Evolutionary conservation across 2,888 invertebrate species (phyloP).

Genomic region (Stomorhina lunata): DNA sequence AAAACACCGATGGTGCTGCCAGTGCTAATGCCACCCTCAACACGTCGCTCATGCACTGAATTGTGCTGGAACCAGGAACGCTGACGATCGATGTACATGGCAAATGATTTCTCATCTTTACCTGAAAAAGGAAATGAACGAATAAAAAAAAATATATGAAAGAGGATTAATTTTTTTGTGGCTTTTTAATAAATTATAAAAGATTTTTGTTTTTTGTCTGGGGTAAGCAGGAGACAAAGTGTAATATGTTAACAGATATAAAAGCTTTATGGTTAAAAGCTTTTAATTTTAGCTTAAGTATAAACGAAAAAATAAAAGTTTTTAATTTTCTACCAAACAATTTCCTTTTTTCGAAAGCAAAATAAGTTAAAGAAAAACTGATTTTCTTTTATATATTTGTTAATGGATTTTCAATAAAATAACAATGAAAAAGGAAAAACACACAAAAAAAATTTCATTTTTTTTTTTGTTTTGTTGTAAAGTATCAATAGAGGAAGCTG

Average conservation of each 20-base stretch:
- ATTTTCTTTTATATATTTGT: conserved; percentile 18
- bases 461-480: conserved; percentile 9
- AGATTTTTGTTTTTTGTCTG: conserved; percentile 15
- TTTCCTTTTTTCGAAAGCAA: neutral
- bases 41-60: conserved; percentile 94
- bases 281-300: conserved; percentile 32
- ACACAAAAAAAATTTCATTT: conserved; percentile 7
- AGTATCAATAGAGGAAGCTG: conserved; percentile 11
- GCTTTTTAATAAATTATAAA: conserved; percentile 5
- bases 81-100: conserved; percentile 97
- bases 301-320: conserved; percentile 13
- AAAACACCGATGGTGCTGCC: conserved; percentile 94
- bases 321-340: conserved; percentile 20
- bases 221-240: neutral
- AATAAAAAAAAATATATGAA: neutral
- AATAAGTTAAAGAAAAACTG: neutral
- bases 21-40: conserved; percentile 91
- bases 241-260: neutral
- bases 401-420: conserved; percentile 61
- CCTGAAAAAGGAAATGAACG: conserved; percentile 82
- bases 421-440: conserved; percentile 20
- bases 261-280: conserved; percentile 33
- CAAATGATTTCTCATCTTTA: conserved; percentile 98
- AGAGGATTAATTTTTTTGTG: conserved; percentile 18
- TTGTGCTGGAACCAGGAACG: conserved; percentile 99